Evolutionary conservation across 2,888 invertebrate species (phyloP), one percentile per base, ranked within the genome.

Genomic region (Labia minor): DNA sequence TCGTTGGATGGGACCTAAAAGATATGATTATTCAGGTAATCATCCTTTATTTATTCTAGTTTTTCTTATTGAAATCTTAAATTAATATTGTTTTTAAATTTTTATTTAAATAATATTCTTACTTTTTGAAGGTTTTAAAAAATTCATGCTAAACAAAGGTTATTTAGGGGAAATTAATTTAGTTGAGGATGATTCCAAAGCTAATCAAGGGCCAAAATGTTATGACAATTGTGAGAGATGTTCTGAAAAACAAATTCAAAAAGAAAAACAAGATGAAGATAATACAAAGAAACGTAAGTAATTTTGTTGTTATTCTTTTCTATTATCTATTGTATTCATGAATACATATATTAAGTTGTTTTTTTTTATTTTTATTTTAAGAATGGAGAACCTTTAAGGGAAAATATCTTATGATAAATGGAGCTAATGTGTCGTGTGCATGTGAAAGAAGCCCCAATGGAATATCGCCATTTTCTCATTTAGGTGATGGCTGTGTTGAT

Each of bases 1-100:
- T 72, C 81, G 92, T 62, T 92, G 90, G 88, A 87, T 93, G 87
- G 93, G 93, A 49, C 91, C 92, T 16, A 84, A 84, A 70, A 81
- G 92, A 70, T 93, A 93, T 75, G 88, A 89, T 73, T 88, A 87
- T 77, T 85, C 88, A 66, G 90, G 88, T 86, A n/a, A n/a, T n/a
- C n/a, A n/a, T n/a, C n/a, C 74, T 71, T 73, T n/a, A n/a, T n/a
- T n/a, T n/a, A n/a, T n/a, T n/a, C n/a, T n/a, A 21, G 19, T 63
- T 65, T 66, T 16, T 19, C 1, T 21, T 21, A 26, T 2, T 37
- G 26, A 19, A 64, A 19, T 61, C 1, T 14, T 62, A 18, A 26
- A 33, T 11, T 8, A 62, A 65, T 37, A n/a, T 21, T 66, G 64
- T 21, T 49, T 66, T 66, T 66, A 20, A 21, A 68, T 21, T 11